Percentiles rank a stretch among this genome's conserved stretches.
Evolutionary conservation across 2,888 invertebrate species (phyloP).

Genomic region (Tachina fera): DNA sequence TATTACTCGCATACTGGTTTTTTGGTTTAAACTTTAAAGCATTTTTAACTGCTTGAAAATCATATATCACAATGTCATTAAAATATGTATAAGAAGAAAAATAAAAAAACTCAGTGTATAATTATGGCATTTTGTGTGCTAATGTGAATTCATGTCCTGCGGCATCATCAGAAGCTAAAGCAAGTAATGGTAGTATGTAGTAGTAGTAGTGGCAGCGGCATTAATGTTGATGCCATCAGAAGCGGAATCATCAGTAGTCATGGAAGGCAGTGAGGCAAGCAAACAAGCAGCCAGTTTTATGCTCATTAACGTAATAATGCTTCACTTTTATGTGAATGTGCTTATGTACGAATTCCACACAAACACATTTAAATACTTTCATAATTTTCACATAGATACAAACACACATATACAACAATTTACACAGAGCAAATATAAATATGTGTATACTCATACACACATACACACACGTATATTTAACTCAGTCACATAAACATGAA

Average conservation of each 20-base stretch:
- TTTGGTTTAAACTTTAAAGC: constrained; percentile 55
- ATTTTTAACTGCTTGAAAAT: constrained; percentile 68
- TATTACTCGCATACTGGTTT: constrained; percentile 58
- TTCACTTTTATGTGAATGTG: constrained; percentile 37
- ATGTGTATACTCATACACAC: neutral
- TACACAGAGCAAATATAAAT: constrained; percentile 34
- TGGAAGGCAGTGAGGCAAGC: constrained; percentile 27
- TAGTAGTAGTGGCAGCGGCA: constrained; percentile 54
- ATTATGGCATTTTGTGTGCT: constrained; percentile 80
- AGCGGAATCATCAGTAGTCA: constrained; percentile 64
- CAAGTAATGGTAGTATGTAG: constrained; percentile 5
- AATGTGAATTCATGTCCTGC: constrained; percentile 79
- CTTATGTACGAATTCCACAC: constrained; percentile 18
- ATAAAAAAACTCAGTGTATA: constrained; percentile 74
- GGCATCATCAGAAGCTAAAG: constrained; percentile 72
- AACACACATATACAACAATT: constrained; percentile 39
- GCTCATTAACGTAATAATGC: constrained; percentile 69
- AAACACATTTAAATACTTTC: constrained; percentile 47
- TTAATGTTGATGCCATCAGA: constrained; percentile 71
- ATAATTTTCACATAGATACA: constrained; percentile 52
- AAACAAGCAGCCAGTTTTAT: constrained; percentile 56
- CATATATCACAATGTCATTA: constrained; percentile 69
- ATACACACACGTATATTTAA: neutral
- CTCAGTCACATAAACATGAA: constrained; percentile 21
- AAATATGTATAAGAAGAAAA: constrained; percentile 51